phyloP scores from a whole-genome alignment of 2,797 vertebrate species.

The Anguilla obscura region DNA sequence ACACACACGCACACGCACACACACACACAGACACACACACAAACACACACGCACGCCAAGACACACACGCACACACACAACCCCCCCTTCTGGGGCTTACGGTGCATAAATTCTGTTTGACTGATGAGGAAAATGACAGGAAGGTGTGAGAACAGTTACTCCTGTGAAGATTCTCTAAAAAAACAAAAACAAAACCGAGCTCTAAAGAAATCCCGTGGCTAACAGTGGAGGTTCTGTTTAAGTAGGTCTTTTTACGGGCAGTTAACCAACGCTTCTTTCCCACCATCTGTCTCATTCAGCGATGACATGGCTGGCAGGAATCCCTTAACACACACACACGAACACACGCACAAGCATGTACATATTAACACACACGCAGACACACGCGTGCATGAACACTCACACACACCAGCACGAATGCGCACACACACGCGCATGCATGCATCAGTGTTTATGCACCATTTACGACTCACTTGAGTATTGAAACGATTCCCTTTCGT shows the following conservation, averaged over 20 bases:
- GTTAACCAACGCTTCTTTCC: constrained; percentile 19
- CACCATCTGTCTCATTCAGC: constrained; percentile 24
- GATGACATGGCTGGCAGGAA: background rate
- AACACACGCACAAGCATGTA: background rate
- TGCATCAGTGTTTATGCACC: background rate
- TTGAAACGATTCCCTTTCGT: too few relatives aligned
- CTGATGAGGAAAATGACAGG: background rate
- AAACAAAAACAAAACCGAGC: background rate
- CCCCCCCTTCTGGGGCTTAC: background rate
- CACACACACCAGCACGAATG: background rate
- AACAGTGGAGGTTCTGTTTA: constrained; percentile 30
- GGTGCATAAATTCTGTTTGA: background rate
- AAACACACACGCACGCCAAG: too few relatives aligned
- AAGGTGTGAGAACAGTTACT: background rate
- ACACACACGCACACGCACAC: background rate
- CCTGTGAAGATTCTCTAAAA: background rate
- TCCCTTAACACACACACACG: background rate
- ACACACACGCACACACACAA: background rate
- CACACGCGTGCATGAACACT: background rate
- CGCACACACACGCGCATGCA: background rate
- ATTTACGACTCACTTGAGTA: too few relatives aligned
- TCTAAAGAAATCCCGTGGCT: constrained; percentile 21
- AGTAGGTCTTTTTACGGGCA: constrained; percentile 28
- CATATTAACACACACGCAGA: background rate
- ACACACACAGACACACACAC: too few relatives aligned